These are phyloP conservation scores for Buathra laborator DNA, from an alignment of 2,888 invertebrate species.

Conservation along the genomic window DNA sequence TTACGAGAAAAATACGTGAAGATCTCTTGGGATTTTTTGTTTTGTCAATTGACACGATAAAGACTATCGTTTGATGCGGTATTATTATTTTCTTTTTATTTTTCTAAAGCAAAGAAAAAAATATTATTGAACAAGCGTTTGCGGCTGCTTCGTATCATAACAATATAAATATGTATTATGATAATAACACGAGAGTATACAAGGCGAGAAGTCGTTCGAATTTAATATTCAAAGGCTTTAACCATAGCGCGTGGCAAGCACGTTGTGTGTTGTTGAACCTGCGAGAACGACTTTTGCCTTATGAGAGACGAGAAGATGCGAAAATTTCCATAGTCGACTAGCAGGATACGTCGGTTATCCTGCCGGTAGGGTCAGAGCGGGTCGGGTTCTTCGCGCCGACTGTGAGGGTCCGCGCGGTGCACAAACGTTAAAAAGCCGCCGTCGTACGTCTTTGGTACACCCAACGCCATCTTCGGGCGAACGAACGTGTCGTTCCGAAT, in stretches of 20 bases:
- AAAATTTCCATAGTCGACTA: slow-evolving; percentile 66
- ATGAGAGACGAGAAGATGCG: slow-evolving; percentile 37
- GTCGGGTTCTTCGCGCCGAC: slow-evolving; percentile 60
- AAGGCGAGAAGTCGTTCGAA: slow-evolving; percentile 58
- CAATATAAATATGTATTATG: slow-evolving; percentile 40
- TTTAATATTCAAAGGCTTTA: slow-evolving; percentile 45
- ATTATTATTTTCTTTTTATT: not conserved
- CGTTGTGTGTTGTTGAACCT: slow-evolving; percentile 51
- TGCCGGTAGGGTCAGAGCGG: slow-evolving; percentile 59
- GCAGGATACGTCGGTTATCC: slow-evolving; percentile 56
- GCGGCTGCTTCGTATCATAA: not conserved
- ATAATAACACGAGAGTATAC: slow-evolving; percentile 19
- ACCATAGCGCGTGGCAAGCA: slow-evolving; percentile 46
- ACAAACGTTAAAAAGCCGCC: not conserved
- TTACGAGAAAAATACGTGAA: not conserved
- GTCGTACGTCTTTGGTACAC: slow-evolving; percentile 20
- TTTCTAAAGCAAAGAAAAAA: slow-evolving; percentile 4
- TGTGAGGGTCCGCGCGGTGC: slow-evolving; percentile 17
- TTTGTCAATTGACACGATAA: not conserved
- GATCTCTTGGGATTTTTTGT: not conserved
- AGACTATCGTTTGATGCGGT: not conserved
- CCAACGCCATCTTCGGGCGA: slow-evolving; percentile 53
- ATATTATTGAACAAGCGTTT: not conserved
- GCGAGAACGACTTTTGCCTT: slow-evolving; percentile 56
- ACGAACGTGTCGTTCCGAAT: slow-evolving; percentile 1